phyloP scores from a whole-genome alignment of 1,140 invertebrate genomes.

The Lepidurus packardi region DNA sequence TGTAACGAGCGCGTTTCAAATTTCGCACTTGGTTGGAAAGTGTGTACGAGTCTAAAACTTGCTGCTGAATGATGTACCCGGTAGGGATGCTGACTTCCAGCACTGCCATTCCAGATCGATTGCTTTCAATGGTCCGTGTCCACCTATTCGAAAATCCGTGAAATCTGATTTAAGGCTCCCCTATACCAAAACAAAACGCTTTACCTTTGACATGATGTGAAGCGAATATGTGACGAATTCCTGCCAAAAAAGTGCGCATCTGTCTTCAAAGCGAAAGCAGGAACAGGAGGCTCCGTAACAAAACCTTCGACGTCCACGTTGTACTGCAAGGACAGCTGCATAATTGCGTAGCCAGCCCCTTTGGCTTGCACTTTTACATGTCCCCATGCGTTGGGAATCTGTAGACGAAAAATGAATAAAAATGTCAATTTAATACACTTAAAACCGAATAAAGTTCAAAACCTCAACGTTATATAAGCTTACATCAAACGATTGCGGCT shows the following conservation, averaged over 20 bases:
- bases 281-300: slow-evolving; percentile 74
- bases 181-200: slow-evolving; percentile 4
- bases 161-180: slow-evolving; percentile 32
- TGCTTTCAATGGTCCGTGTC: slow-evolving; percentile 67
- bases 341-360: slow-evolving; percentile 82
- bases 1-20: slow-evolving; percentile 75
- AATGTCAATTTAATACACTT: not conserved
- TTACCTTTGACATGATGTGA: slow-evolving; percentile 72
- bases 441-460: not conserved
- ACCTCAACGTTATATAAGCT: slow-evolving; percentile 35
- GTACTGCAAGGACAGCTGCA: slow-evolving; percentile 91
- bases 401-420: slow-evolving; percentile 31
- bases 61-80: slow-evolving; percentile 88
- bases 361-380: slow-evolving; percentile 82
- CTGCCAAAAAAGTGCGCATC: slow-evolving; percentile 72
- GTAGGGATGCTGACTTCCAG: slow-evolving; percentile 86
- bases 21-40: slow-evolving; percentile 62
- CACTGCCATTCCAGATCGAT: slow-evolving; percentile 83
- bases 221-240: slow-evolving; percentile 87
- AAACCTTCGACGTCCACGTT: slow-evolving; percentile 84
- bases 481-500: slow-evolving; percentile 67
- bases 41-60: slow-evolving; percentile 78
- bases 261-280: slow-evolving; percentile 65
- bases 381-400: slow-evolving; percentile 88
- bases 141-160: slow-evolving; percentile 54